Evolutionary conservation across 1,140 invertebrate species (phyloP), one percentile per base, ranked within the genome.

Genomic region (Halesus radiatus): DNA sequence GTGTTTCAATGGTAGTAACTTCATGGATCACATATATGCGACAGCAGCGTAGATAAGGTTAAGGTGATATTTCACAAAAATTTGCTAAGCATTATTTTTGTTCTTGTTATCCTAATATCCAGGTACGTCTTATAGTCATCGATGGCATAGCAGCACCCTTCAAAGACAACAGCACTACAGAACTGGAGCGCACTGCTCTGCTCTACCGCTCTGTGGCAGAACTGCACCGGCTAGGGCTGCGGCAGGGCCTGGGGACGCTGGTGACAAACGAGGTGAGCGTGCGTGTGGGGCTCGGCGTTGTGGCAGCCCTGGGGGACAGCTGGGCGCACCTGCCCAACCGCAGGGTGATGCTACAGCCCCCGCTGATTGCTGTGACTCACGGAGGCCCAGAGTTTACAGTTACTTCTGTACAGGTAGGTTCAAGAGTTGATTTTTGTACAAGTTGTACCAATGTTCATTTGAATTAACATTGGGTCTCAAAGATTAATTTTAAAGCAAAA

Each of bases 201-300:
- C 70, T 89, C 73, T 89, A 87, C 80, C 85, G 88, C 72, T 83
- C 86, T 20, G 87, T 88, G 85, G 86, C 87, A 16, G 86, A 86
- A 15, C 81, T 90, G 45, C 86, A 87, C 18, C 86, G 84, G 10
- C 54, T 79, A 45, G 86, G 87, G 13, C 37, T 86, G 26, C 85
- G 88, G 70, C 85, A 86, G 32, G 87, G 86, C 76, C 87, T 89
- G 80, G 87, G 91, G 91, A 85, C 91, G 2, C 85, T 91, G 1
- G 50, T 91, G 18, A 90, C 90, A 70, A 92, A 91, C 83, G 90
- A 91, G 81, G 88, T 91, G 86, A 91, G 89, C 13, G 89, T 89
- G 4, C 85, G 90, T 50, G 80, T 89, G 22, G 87, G 89, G 13
- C 80, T 88, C 23, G 84, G 85, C 1, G 86, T 86, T 50, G 87